phyloP scores from a whole-genome alignment of 2,888 invertebrate genomes.

The Noctua janthina region DNA sequence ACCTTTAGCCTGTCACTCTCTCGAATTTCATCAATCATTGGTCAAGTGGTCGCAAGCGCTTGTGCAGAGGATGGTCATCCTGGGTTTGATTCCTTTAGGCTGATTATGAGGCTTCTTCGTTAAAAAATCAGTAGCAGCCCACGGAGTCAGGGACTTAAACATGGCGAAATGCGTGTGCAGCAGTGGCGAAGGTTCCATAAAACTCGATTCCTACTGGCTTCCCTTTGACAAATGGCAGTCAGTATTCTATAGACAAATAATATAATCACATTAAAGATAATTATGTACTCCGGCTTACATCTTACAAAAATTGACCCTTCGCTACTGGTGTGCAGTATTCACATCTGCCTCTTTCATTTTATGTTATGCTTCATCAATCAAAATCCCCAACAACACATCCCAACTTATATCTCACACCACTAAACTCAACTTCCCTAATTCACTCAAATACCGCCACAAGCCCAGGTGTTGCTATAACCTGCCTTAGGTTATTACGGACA shows the following conservation, averaged over 20 bases:
- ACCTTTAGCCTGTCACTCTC: background rate
- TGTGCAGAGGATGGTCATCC: background rate
- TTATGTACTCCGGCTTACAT: no score
- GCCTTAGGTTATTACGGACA: slow-evolving; percentile 37
- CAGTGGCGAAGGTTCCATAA: no score
- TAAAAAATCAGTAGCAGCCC: background rate
- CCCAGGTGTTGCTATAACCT: slow-evolving; percentile 50
- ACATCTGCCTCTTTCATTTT: background rate
- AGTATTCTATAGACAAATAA: no score
- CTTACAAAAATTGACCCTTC: no score
- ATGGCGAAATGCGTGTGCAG: no score
- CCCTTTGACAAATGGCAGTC: no score
- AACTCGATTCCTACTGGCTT: no score
- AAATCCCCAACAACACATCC: background rate
- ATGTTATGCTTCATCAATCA: background rate
- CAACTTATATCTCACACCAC: background rate
- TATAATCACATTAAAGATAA: no score
- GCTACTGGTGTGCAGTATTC: no score
- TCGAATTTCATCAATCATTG: background rate
- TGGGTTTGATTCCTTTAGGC: background rate
- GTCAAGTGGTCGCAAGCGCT: background rate
- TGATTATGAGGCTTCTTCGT: background rate
- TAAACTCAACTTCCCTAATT: slow-evolving; percentile 27
- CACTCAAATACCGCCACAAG: slow-evolving; percentile 33
- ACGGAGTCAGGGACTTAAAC: background rate